Base-by-base conservation (phyloP, 2,797 vertebrate species). In the Leucoraja ocellata region DNA sequence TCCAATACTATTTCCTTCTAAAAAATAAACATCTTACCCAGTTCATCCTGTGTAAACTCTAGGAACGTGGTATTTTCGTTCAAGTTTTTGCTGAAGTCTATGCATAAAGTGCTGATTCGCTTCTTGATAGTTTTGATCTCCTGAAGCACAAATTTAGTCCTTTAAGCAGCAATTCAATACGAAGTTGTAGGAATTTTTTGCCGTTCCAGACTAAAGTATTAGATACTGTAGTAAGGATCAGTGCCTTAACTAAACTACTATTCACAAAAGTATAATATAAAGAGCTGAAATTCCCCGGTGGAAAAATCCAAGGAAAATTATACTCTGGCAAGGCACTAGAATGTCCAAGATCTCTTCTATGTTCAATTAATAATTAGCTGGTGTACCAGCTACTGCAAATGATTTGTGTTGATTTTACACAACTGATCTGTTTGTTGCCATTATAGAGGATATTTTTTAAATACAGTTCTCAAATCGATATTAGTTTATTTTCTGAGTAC, bases 51-150 rank as follows among this genome's bases (percentile, higher is more conserved):
- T 0, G 95, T 97, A 96, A 99, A 99, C 18, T 95, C 95, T 95
- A 99, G 94, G 94, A 96, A 97, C 93, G 98, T 99, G 0, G 97
- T 98, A 94, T 99, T 98, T 93, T 99, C 99, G 0, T 99, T 99
- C 95, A 99, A 96, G 96, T 99, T 98, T 95, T 99, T 99, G 96
- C 97, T 99, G 96, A 99, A 99, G 94, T 99, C 98, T 14, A 99
- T 99, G 96, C 97, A 97, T 36, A 99, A 96, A 32, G 97, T 96
- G 1, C 98, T 99, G 94, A 99, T 96, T 94, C 97, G 97, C 94
- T 99, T 99, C 97, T 99, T 99, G 94, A 99, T 99, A 63, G 65
- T 96, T 95, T 98, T 99, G 94, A 99, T 98, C 96, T 98, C 98
- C 99, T 99, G 94, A 90, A 77, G 88, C 93, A 86, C 0, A 46